A percentile compares a stretch with the other conserved stretches of the same genome.
Conservation (phyloP, 2,888 invertebrate species). For the Apamea epomidion region DNA sequence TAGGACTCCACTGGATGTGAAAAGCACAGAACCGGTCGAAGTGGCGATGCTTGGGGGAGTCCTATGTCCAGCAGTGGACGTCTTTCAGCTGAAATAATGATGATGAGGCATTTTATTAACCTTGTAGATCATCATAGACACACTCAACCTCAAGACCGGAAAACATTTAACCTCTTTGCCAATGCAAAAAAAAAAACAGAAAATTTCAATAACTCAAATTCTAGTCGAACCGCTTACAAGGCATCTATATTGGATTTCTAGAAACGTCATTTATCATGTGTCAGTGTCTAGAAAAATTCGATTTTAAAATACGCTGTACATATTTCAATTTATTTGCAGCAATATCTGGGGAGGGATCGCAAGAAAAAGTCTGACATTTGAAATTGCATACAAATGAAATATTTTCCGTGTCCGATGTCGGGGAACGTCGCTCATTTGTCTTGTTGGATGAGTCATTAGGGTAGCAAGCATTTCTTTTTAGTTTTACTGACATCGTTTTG, state of each 20-base stretch:
- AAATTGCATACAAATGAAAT: constrained; percentile 56
- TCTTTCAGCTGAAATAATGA: background rate
- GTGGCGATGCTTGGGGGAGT: no score
- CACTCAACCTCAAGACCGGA: background rate
- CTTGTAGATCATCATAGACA: background rate
- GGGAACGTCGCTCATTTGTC: constrained; percentile 14
- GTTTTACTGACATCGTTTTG: background rate
- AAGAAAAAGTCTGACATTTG: constrained; percentile 49
- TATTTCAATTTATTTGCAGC: constrained; percentile 55
- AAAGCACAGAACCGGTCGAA: no score
- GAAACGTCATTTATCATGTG: constrained; percentile 56
- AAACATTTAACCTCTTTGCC: background rate
- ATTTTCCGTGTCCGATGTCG: constrained; percentile 34
- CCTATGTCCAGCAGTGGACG: background rate
- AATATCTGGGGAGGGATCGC: constrained; percentile 40
- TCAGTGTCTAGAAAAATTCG: constrained; percentile 45
- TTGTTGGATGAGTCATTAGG: constrained; percentile 30
- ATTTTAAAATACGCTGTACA: constrained; percentile 56
- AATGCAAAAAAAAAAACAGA: background rate
- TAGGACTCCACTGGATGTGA: background rate
- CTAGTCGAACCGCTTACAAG: constrained; percentile 14
- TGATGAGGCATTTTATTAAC: background rate
- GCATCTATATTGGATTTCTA: constrained; percentile 51
- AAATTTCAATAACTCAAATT: constrained; percentile 17
- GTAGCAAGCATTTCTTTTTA: constrained; percentile 9